A percentile compares a stretch with the other conserved stretches of the same genome.
Evolutionary conservation across 2,113 vertebrate genomes (phyloP).

Genomic region (Calonectris borealis): DNA sequence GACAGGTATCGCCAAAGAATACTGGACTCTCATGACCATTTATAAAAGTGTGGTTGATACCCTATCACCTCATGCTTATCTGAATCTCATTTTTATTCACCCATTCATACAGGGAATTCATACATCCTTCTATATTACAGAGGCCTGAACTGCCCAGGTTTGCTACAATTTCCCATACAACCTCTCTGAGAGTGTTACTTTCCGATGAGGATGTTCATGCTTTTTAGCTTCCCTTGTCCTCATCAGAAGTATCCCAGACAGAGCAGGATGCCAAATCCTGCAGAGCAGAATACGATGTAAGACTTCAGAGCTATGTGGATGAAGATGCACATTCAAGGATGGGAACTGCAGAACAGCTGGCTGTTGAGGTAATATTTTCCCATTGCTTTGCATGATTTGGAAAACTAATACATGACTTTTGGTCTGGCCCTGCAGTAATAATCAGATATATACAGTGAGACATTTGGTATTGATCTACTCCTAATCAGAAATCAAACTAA

Average conservation of each 20-base stretch:
- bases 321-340: not conserved
- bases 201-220: not conserved
- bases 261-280: not conserved
- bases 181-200: not conserved
- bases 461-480: constrained; percentile 67
- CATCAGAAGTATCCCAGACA: not conserved
- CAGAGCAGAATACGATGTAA: not conserved
- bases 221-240: not conserved
- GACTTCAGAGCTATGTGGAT: not conserved
- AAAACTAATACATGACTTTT: not conserved
- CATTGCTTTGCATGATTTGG: not conserved
- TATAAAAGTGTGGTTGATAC: not conserved
- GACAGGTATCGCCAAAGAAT: not conserved
- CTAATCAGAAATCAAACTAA: constrained; percentile 73
- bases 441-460: constrained; percentile 32
- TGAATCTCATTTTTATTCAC: not conserved
- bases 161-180: not conserved
- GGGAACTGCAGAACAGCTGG: not conserved
- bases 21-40: not conserved
- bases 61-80: not conserved
- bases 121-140: not conserved
- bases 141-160: not conserved
- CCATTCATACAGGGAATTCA: not conserved
- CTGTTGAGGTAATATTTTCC: not conserved
- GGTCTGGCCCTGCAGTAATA: constrained; percentile 15